These are phyloP conservation scores for Orthosia gracilis DNA, from an alignment of 2,888 invertebrate species.

Conservation along the genomic window DNA sequence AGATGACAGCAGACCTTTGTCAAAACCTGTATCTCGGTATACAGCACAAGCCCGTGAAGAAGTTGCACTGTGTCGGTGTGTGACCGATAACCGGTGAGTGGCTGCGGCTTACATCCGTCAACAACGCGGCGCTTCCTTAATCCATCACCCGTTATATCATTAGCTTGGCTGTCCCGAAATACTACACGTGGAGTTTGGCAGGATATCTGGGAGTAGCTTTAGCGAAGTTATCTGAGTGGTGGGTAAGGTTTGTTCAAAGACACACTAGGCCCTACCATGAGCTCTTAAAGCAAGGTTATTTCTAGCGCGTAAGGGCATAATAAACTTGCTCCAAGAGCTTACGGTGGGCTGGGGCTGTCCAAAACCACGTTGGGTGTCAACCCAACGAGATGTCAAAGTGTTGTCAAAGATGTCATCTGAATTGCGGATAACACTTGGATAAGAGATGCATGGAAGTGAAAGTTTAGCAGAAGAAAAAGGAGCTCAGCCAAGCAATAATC, in stretches of 20 bases:
- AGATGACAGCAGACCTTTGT: too few species aligned
- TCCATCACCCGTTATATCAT: constrained; percentile 69
- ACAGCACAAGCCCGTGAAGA: constrained; percentile 39
- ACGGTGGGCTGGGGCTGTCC: not conserved
- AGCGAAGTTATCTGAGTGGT: not conserved
- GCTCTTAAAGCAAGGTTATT: too few species aligned
- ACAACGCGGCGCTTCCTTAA: constrained; percentile 69
- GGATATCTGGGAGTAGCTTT: not conserved
- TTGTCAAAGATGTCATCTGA: too few species aligned
- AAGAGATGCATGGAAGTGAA: not conserved
- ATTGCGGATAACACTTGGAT: not conserved
- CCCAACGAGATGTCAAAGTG: too few species aligned
- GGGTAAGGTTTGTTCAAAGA: not conserved
- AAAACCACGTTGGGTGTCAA: not conserved
- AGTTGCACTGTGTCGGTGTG: constrained; percentile 20
- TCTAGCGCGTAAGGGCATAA: too few species aligned
- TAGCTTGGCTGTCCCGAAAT: constrained; percentile 52
- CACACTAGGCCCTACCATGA: not conserved
- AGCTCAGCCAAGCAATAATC: not conserved
- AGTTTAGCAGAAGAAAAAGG: not conserved
- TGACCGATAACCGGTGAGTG: constrained; percentile 65
- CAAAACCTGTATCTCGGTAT: too few species aligned
- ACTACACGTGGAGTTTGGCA: constrained; percentile 17
- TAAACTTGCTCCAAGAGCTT: too few species aligned
- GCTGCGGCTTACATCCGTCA: constrained; percentile 68